Conservation (phyloP, 2,113 vertebrate species). For the Callorhinus ursinus region DNA sequence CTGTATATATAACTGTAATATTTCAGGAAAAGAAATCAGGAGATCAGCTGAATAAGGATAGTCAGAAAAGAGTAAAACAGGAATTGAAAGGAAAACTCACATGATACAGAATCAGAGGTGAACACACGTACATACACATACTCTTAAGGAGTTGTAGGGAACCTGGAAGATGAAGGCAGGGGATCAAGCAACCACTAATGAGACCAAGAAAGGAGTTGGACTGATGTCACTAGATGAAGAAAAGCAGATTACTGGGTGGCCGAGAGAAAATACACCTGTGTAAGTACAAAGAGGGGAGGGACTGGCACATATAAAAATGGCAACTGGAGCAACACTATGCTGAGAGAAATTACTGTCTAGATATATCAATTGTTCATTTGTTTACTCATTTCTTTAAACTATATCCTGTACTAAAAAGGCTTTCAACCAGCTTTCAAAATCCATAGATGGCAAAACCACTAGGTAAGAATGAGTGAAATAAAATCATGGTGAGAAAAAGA, state of each 20-base stretch:
- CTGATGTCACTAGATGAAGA: background rate
- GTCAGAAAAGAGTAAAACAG: constrained; percentile 35
- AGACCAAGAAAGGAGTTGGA: background rate
- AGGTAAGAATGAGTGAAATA: background rate
- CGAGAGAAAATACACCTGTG: background rate
- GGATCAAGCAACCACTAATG: background rate
- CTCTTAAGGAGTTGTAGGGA: background rate
- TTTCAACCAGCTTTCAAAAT: constrained; percentile 25
- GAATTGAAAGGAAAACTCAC: background rate
- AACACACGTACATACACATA: background rate
- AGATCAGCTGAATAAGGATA: background rate
- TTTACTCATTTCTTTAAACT: constrained; percentile 1
- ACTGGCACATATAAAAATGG: constrained; percentile 5
- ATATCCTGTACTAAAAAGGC: background rate
- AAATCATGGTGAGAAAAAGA: background rate
- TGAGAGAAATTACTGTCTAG: background rate
- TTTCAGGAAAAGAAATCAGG: background rate
- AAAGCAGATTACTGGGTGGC: background rate
- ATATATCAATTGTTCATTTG: background rate
- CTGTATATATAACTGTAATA: background rate
- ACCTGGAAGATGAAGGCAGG: background rate
- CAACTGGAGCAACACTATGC: background rate
- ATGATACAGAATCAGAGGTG: background rate
- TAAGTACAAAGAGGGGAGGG: background rate
- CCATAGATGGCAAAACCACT: background rate